Conservation (phyloP, 2,888 invertebrate genomes). For the Chymomyza caudatula region DNA sequence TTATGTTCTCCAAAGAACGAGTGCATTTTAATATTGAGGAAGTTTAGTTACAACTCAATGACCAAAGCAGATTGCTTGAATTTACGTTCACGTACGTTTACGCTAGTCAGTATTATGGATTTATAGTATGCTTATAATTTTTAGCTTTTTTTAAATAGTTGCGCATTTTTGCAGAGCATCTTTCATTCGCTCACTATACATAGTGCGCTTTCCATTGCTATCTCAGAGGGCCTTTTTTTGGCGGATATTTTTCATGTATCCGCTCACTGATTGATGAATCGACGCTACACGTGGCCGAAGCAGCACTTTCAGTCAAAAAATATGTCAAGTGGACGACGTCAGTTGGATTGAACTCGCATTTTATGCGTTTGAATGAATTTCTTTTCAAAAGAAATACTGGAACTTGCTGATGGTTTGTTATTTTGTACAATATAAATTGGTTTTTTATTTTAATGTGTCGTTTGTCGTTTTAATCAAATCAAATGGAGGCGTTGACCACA, state of each 20-base stretch:
- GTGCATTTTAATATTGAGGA: no score
- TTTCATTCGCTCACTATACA: background rate
- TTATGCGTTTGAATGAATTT: background rate
- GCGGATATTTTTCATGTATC: constrained; percentile 56
- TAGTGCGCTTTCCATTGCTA: background rate
- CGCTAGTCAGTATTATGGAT: no score
- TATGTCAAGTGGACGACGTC: constrained; percentile 47
- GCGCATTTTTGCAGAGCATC: background rate
- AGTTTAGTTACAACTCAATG: no score
- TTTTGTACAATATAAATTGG: constrained; percentile 52
- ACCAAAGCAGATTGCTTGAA: no score
- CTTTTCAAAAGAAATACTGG: background rate
- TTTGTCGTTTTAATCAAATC: constrained; percentile 47
- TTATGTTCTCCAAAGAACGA: no score
- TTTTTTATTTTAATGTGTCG: constrained; percentile 49
- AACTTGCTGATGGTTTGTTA: background rate
- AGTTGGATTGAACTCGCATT: background rate
- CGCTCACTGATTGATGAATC: constrained; percentile 63
- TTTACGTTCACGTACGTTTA: no score
- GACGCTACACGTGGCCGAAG: background rate
- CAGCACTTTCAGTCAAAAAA: constrained; percentile 42
- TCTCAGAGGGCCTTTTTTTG: background rate
- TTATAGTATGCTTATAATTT: no score
- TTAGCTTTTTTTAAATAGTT: background rate
- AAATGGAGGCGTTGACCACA: constrained; percentile 36